Evolutionary conservation across 2,888 invertebrate species (phyloP), one percentile per base, ranked within the genome.

Genomic region (Tuta absoluta): DNA sequence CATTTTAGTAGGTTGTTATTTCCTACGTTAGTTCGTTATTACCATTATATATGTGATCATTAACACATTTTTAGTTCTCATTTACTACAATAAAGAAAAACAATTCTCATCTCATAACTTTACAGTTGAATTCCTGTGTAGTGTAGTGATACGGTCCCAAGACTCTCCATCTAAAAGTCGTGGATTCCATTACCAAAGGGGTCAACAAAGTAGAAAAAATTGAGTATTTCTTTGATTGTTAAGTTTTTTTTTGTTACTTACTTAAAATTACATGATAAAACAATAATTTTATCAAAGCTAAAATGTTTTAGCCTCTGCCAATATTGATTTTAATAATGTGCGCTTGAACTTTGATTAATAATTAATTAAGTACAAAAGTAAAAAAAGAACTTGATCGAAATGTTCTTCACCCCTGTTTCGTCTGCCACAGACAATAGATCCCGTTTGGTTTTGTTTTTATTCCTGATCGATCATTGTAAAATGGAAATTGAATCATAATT

Each of bases 1-100:
- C 67, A 65, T 72, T 72, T 51, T 51, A 21, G 19, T 48, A 48
- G 10, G 17, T 48, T n/a, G 19, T 19, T 48, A 48, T 41, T 41
- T 14, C 45, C 51, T 51, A 51, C 23, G 21, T 21, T 21, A 51
- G 8, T 51, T 11, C n/a, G 23, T 19, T 51, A 51, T 12, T 33
- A 10, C 33, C 33, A 33, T 33, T 41, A 14, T 33, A 33, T 33
- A 41, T n/a, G n/a, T 41, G 51, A 51, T 51, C 51, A 11, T 51
- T 51, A 51, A 51, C 51, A 51, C 51, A 21, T 23, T 51, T 33
- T 23, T 51, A 12, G 19, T 12, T 19, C 23, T 51, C 51, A 23
- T 51, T 19, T 19, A 19, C 19, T 17, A 21, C 21, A 51, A 51
- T 51, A 21, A 21, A 10, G 7, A 21, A 51, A 12, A 51, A 12